Percentiles rank a stretch among this genome's conserved stretches.
These are phyloP conservation scores for Sebastes vulpes DNA, from an alignment of 2,797 vertebrate genomes.

Conservation along the genomic window DNA sequence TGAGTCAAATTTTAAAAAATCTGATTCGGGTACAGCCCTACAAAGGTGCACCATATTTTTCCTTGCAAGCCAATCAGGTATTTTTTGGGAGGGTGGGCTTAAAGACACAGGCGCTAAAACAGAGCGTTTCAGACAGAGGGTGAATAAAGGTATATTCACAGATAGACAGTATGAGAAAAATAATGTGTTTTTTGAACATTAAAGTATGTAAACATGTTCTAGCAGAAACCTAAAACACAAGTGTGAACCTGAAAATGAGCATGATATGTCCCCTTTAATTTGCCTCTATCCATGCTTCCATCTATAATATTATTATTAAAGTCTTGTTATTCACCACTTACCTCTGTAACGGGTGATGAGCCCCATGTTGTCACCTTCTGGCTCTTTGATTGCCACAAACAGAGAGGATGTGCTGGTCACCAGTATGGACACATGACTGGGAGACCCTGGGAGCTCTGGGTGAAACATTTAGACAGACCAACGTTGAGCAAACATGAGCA, in stretches of 20 bases:
- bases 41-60: too few species aligned
- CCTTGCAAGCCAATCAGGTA: too few species aligned
- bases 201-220: not conserved
- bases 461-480: conserved; percentile 7
- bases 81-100: too few species aligned
- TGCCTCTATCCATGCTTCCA: not conserved
- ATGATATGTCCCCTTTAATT: not conserved
- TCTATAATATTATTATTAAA: not conserved
- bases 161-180: not conserved
- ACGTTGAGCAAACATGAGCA: not conserved
- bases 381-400: conserved; percentile 79
- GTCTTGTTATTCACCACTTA: conserved; percentile 29
- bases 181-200: not conserved
- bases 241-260: not conserved
- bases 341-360: conserved; percentile 85
- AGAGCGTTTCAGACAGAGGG: too few species aligned
- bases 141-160: too few species aligned
- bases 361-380: conserved; percentile 52
- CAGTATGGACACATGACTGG: conserved; percentile 76
- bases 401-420: conserved; percentile 82
- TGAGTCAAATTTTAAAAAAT: too few species aligned
- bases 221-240: not conserved
- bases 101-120: too few species aligned
- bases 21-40: too few species aligned
- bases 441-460: conserved; percentile 79